These are phyloP conservation scores for Darevskia mixta DNA, from an alignment of 2,797 vertebrate species.

Conservation along the genomic window DNA sequence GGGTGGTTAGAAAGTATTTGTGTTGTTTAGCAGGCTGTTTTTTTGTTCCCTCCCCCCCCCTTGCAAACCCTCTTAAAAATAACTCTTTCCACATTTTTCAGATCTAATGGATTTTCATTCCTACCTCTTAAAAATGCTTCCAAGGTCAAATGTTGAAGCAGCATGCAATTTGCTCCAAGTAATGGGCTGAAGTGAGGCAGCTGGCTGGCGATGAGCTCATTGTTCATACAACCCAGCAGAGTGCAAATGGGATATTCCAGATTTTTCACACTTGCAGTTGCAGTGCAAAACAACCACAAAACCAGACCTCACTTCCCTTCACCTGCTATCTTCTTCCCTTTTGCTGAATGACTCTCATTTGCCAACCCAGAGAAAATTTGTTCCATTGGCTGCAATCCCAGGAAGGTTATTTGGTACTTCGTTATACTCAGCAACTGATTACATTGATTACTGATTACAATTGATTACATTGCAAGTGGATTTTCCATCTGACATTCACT, in stretches of 20 bases:
- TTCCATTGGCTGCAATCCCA: constrained; percentile 41
- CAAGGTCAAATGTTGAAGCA: constrained; percentile 29
- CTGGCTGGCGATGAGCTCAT: constrained; percentile 42
- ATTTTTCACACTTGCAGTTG: neutral
- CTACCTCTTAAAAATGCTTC: constrained; percentile 26
- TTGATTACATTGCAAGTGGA: neutral
- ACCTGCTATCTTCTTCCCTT: neutral
- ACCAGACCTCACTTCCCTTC: neutral
- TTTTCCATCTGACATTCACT: constrained; percentile 19
- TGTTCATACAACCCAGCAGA: constrained; percentile 9
- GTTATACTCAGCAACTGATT: neutral
- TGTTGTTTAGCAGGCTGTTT: neutral
- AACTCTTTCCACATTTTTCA: neutral
- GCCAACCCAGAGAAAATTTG: constrained; percentile 9
- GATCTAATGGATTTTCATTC: neutral
- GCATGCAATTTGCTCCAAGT: constrained; percentile 29
- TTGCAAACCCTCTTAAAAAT: neutral
- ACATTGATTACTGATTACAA: neutral
- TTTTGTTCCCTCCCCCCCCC: too few species aligned
- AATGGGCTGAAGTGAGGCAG: constrained; percentile 46
- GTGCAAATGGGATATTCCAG: neutral
- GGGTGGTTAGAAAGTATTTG: neutral
- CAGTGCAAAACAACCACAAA: neutral
- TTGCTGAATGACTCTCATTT: neutral
- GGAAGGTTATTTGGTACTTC: constrained; percentile 6